Conservation (phyloP, 2,888 invertebrate species). For the Drosophila subsilvestris region DNA sequence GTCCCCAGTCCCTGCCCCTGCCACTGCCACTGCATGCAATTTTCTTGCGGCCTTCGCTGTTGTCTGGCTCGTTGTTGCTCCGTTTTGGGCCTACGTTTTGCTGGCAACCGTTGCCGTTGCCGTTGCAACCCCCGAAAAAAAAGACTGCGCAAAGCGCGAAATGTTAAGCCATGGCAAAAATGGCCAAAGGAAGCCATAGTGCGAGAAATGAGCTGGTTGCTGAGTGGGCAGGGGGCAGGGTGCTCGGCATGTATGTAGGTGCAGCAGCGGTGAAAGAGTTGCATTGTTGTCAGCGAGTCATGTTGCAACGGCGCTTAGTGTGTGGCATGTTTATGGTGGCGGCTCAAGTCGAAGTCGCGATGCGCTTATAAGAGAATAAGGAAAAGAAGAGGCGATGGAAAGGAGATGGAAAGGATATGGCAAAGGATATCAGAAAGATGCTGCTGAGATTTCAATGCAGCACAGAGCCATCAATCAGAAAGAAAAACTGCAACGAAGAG, state of each 20-base stretch:
- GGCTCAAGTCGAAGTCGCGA: slow-evolving; percentile 48
- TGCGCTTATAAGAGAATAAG: slow-evolving; percentile 49
- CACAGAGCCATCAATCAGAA: too few species aligned
- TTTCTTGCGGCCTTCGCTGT: slow-evolving; percentile 65
- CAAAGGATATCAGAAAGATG: too few species aligned
- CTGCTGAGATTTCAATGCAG: too few species aligned
- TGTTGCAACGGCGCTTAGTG: slow-evolving; percentile 70
- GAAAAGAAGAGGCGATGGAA: not conserved
- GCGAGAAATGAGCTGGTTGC: not conserved
- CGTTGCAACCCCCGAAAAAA: slow-evolving; percentile 48
- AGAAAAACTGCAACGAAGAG: too few species aligned
- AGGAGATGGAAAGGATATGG: too few species aligned
- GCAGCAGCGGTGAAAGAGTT: slow-evolving; percentile 49
- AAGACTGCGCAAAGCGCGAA: slow-evolving; percentile 64
- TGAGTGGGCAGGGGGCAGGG: not conserved
- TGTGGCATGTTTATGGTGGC: slow-evolving; percentile 56
- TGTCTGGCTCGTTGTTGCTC: slow-evolving; percentile 30
- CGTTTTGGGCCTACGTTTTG: slow-evolving; percentile 24
- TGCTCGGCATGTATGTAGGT: slow-evolving; percentile 21
- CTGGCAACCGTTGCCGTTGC: slow-evolving; percentile 17
- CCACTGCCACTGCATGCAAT: slow-evolving; percentile 46
- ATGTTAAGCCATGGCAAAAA: slow-evolving; percentile 51
- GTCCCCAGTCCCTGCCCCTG: slow-evolving; percentile 4
- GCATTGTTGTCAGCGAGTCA: slow-evolving; percentile 75
- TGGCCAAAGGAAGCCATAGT: slow-evolving; percentile 49